Evolutionary conservation across 2,797 vertebrate genomes (phyloP).

Genomic region (Bradypus variegatus): DNA sequence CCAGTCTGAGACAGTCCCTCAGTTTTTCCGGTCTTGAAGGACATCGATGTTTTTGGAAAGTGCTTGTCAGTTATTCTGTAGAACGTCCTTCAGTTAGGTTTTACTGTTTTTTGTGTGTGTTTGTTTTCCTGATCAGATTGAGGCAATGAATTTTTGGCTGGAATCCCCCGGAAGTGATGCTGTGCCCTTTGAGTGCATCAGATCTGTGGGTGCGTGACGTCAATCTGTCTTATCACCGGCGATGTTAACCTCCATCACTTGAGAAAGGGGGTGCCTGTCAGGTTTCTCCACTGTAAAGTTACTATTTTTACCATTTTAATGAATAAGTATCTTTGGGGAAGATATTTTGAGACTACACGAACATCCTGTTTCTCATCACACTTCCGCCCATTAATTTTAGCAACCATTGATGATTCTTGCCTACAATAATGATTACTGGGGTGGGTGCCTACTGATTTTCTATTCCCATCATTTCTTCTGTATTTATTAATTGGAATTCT

Average conservation of each 20-base stretch:
- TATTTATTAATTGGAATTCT: not conserved
- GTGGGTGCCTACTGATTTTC: not conserved
- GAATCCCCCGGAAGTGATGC: not conserved
- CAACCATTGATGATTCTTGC: not conserved
- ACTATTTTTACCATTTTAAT: not conserved
- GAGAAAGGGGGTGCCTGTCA: not conserved
- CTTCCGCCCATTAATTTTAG: not conserved
- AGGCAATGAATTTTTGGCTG: not conserved
- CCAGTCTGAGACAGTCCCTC: not conserved
- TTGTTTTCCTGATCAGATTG: not conserved
- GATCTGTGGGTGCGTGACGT: accelerated
- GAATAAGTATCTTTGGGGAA: not conserved
- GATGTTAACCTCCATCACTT: not conserved
- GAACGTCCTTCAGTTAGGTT: too few relatives aligned
- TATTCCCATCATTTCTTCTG: not conserved
- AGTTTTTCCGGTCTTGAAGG: not conserved
- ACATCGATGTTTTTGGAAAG: not conserved
- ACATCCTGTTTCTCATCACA: not conserved
- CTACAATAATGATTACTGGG: not conserved
- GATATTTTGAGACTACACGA: not conserved
- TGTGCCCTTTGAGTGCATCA: accelerated
- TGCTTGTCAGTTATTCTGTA: too few relatives aligned
- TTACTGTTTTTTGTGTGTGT: not conserved
- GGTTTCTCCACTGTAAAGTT: not conserved
- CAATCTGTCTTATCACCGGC: accelerated